A percentile compares a stretch with the other conserved stretches of the same genome.
These are phyloP conservation scores for Rhagium mordax DNA, from an alignment of 2,888 invertebrate species.

Conservation along the genomic window DNA sequence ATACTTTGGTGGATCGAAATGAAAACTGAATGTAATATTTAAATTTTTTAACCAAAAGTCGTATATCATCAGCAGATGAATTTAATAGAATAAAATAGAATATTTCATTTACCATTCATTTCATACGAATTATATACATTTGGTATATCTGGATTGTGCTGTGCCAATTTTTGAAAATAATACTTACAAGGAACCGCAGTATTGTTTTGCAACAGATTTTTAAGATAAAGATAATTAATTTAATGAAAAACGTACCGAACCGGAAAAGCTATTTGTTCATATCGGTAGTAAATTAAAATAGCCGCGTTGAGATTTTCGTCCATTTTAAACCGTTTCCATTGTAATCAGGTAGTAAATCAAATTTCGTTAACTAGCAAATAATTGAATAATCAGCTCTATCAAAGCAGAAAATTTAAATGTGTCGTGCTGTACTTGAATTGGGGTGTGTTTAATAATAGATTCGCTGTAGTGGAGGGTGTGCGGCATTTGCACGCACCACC, in stretches of 20 bases:
- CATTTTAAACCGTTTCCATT: constrained; percentile 16
- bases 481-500: constrained; percentile 52
- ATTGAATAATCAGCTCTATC: constrained; percentile 59
- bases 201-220: too few species aligned
- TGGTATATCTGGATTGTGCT: too few species aligned
- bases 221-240: too few species aligned
- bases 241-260: background rate
- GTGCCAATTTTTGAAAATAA: too few species aligned
- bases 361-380: constrained; percentile 49
- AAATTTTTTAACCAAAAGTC: background rate
- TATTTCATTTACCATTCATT: too few species aligned
- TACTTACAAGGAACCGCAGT: too few species aligned
- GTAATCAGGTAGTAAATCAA: constrained; percentile 39
- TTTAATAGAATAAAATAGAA: too few species aligned
- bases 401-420: constrained; percentile 59
- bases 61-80: background rate
- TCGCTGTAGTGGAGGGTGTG: constrained; percentile 53
- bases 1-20: background rate
- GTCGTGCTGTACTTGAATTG: constrained; percentile 55
- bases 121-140: too few species aligned
- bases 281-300: background rate
- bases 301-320: constrained; percentile 1
- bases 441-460: constrained; percentile 58
- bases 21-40: background rate
- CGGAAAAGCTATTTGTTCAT: constrained; percentile 1